Percentiles rank a stretch among this genome's conserved stretches.
Conservation (phyloP, 2,797 vertebrate species). For the Benthosema pterotum region DNA sequence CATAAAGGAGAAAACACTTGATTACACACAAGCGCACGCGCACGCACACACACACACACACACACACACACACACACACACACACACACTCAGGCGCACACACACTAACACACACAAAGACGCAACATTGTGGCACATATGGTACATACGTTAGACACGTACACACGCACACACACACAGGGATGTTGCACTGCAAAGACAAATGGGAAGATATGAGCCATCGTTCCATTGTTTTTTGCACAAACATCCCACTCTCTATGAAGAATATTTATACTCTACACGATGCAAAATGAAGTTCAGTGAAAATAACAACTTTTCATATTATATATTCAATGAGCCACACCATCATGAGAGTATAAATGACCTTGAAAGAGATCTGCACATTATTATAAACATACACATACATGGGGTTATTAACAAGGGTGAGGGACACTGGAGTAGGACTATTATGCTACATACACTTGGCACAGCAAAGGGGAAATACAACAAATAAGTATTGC, state of each 20-base stretch:
- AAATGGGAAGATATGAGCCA: slow-evolving; percentile 24
- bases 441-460: slow-evolving; percentile 68
- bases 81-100: slow-evolving; percentile 19
- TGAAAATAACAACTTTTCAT: no score
- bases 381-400: slow-evolving; percentile 4
- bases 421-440: slow-evolving; percentile 46
- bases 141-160: slow-evolving; percentile 4
- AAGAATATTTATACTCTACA: slow-evolving; percentile 36
- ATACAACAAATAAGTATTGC: slow-evolving; percentile 71
- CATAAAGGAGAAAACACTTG: slow-evolving; percentile 51
- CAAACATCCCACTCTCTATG: slow-evolving; percentile 37
- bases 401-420: slow-evolving; percentile 41
- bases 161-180: slow-evolving; percentile 1
- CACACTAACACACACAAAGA: slow-evolving; percentile 17
- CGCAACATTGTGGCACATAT: slow-evolving; percentile 10
- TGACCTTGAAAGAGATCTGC: slow-evolving; percentile 4
- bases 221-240: slow-evolving; percentile 32
- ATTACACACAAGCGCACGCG: slow-evolving; percentile 1
- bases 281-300: not conserved
- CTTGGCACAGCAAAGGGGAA: slow-evolving; percentile 83
- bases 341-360: slow-evolving; percentile 3
- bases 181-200: slow-evolving; percentile 58
- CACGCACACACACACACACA: slow-evolving; percentile 16
- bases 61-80: slow-evolving; percentile 26
- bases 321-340: no score